Evolutionary conservation across 2,797 vertebrate species (phyloP), one percentile per base, ranked within the genome.

Genomic region (Bovichtus variegatus): DNA sequence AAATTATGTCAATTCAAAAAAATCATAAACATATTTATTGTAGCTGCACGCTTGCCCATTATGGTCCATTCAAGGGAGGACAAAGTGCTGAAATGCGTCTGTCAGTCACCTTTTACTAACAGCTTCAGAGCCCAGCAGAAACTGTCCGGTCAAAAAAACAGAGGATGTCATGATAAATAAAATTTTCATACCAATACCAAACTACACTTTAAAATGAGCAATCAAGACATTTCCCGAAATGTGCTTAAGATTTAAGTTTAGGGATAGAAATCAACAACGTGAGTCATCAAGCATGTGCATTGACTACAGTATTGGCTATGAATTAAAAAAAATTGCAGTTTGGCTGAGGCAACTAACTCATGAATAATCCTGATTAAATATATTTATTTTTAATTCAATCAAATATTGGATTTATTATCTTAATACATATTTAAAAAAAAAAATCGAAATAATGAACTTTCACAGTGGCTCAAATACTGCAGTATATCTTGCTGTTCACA

Each of bases 21-120:
- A 19, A 9, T 46, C 18, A 57, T 23, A 11, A 44, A 43, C 7
- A 53, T 40, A n/a, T n/a, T n/a, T 54, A 63, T 5, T 47, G 16
- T n/a, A 36, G 34, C 43, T 58, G 29, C 29, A 15, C 21, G 16
- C 9, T 50, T 63, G 3, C 2, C 44, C 7, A 10, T 23, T 16
- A 19, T 27, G 29, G 6, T 21, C 23, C 11, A 41, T 46, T 77
- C 4, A 53, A 21, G 47, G 15, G n/a, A n/a, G n/a, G n/a, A n/a
- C n/a, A n/a, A n/a, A n/a, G n/a, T n/a, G n/a, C n/a, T 57, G 4
- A 58, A 31, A 74, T 41, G 36, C 19, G 34, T 2, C n/a, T 16
- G 18, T 74, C 72, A 57, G 18, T 76, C 59, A 57, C 2, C 3
- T 46, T 38, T 21, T n/a, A 8, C 47, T 54, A 40, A 74, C 47